Conservation (phyloP, 2,797 vertebrate species). For the Acestrorhynchus altus region DNA sequence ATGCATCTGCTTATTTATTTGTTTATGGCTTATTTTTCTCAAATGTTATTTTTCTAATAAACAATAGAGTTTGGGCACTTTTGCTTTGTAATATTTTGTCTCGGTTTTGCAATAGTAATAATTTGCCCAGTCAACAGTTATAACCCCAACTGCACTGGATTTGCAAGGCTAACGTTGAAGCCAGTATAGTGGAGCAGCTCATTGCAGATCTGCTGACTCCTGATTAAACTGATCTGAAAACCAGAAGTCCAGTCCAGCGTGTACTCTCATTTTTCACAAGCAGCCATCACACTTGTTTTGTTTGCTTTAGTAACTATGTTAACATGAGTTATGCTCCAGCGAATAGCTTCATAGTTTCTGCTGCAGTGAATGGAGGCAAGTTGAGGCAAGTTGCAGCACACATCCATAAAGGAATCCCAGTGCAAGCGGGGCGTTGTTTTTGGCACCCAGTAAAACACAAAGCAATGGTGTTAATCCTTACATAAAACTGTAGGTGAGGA, state of each 20-base stretch:
- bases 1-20: too few species aligned
- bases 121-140: too few species aligned
- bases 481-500: background rate
- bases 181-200: too few species aligned
- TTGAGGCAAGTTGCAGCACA: conserved; percentile 35
- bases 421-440: background rate
- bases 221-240: background rate
- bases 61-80: too few species aligned
- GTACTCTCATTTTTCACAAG: background rate
- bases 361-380: conserved; percentile 31
- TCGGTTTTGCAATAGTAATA: too few species aligned
- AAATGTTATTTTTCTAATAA: too few species aligned
- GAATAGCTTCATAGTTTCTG: conserved; percentile 1
- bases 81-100: too few species aligned
- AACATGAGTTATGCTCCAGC: conserved; percentile 4
- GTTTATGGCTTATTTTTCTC: too few species aligned
- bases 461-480: conserved; percentile 12
- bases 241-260: background rate
- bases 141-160: too few species aligned
- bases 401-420: background rate
- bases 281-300: background rate
- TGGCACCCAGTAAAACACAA: background rate
- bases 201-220: too few species aligned
- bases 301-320: conserved; percentile 8
- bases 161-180: too few species aligned